Evolutionary conservation across 2,888 invertebrate species (phyloP).

Genomic region (Cyaniris semiargus): DNA sequence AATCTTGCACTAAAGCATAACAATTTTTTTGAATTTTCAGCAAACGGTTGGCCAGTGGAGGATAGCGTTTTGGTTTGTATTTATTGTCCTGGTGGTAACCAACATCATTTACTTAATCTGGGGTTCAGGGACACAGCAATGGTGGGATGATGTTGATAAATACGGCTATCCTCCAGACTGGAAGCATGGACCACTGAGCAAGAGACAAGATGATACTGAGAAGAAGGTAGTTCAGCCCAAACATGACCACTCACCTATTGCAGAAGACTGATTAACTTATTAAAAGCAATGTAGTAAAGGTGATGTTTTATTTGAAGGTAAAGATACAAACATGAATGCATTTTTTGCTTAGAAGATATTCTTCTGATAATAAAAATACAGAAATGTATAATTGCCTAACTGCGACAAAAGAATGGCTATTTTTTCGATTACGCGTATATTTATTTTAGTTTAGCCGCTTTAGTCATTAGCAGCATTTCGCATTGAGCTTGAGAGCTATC

Average conservation of each 20-base stretch:
- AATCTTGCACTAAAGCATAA: neutral
- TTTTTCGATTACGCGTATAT: too few species aligned
- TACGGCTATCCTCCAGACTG: conserved; percentile 65
- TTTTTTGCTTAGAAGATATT: too few species aligned
- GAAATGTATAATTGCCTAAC: too few species aligned
- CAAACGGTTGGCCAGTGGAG: conserved; percentile 86
- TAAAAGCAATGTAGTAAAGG: neutral
- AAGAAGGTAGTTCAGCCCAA: conserved; percentile 66
- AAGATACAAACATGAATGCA: neutral
- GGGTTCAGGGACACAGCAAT: conserved; percentile 88
- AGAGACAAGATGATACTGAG: conserved; percentile 50
- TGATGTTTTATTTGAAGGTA: neutral
- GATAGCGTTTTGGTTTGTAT: conserved; percentile 88
- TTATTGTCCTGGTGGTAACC: conserved; percentile 83
- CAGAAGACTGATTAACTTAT: conserved; percentile 47
- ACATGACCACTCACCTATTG: conserved; percentile 67
- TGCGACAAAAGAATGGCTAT: too few species aligned
- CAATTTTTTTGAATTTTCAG: conserved; percentile 57
- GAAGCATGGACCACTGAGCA: conserved; percentile 65
- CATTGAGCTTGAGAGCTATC: too few species aligned
- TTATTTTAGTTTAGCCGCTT: too few species aligned
- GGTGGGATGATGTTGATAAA: conserved; percentile 85
- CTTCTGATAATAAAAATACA: too few species aligned
- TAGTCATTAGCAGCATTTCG: too few species aligned
- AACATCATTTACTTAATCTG: conserved; percentile 85